Evolutionary conservation across 2,888 invertebrate genomes (phyloP).

Genomic region (Synanthedon formicaeformis): DNA sequence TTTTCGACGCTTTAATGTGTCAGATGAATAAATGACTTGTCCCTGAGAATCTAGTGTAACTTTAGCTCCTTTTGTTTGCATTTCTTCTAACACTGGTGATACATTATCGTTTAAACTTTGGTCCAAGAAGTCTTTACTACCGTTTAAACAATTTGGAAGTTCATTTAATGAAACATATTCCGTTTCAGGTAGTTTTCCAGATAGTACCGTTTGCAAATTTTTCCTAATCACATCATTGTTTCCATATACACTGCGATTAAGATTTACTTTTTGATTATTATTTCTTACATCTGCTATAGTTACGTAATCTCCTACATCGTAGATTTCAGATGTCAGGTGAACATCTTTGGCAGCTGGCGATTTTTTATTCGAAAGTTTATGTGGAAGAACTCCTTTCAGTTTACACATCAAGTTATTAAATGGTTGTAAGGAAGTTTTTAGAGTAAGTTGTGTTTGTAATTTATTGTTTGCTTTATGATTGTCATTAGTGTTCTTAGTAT

Average conservation of each 20-base stretch:
- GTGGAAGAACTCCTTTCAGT: conserved; percentile 74
- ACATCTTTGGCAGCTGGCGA: conserved; percentile 59
- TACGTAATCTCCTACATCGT: conserved; percentile 84
- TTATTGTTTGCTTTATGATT: conserved; percentile 29
- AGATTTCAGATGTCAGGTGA: conserved; percentile 54
- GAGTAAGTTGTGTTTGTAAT: conserved; percentile 32
- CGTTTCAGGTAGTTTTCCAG: conserved; percentile 73
- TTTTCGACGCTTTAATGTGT: conserved; percentile 83
- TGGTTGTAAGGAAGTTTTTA: conserved; percentile 64
- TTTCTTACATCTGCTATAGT: conserved; percentile 86
- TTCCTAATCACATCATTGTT: conserved; percentile 77
- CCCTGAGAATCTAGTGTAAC: conserved; percentile 88
- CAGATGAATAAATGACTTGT: conserved; percentile 89
- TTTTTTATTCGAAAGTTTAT: conserved; percentile 61
- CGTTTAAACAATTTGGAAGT: conserved; percentile 71
- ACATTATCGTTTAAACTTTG: conserved; percentile 33
- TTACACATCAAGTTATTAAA: conserved; percentile 81
- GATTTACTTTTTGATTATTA: conserved; percentile 75
- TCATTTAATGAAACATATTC: conserved; percentile 88
- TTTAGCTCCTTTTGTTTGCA: conserved; percentile 77
- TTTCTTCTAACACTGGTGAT: conserved; percentile 40
- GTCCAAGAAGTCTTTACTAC: conserved; percentile 55
- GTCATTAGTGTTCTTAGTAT: conserved; percentile 24
- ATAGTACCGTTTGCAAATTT: conserved; percentile 70
- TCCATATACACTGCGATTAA: conserved; percentile 66